A percentile compares a stretch with the other conserved stretches of the same genome.
phyloP scores from a whole-genome alignment of 2,113 vertebrate species.

The Pseudolaguvia tuberculata region DNA sequence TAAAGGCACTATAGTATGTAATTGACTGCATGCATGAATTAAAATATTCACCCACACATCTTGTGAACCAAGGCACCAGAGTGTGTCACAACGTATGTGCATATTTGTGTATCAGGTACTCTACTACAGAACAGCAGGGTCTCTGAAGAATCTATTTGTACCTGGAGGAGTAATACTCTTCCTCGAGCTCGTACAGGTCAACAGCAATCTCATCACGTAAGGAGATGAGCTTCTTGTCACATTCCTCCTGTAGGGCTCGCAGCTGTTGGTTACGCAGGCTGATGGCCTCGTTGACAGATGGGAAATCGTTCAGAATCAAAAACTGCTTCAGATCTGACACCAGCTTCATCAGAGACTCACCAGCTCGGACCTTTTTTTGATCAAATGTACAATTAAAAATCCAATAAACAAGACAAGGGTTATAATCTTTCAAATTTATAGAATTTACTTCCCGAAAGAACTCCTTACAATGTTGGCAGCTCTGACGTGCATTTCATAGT shows the following conservation, averaged over 20 bases:
- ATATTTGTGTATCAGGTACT: not conserved
- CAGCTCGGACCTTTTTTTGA: constrained; percentile 83
- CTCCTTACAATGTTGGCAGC: constrained; percentile 93
- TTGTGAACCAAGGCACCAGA: constrained; percentile 9
- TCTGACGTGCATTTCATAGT: constrained; percentile 97
- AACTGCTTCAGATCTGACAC: constrained; percentile 98
- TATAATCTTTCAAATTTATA: not conserved
- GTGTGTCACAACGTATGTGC: not conserved
- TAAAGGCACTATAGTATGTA: constrained; percentile 24
- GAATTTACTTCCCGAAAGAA: not conserved
- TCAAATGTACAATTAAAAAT: not conserved
- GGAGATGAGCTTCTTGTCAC: constrained; percentile 89
- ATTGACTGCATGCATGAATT: not conserved
- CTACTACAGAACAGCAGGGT: constrained; percentile 36
- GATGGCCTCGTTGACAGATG: constrained; percentile 93
- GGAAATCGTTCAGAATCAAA: constrained; percentile 95
- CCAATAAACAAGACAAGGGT: not conserved
- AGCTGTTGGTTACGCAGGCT: constrained; percentile 93
- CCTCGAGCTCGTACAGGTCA: constrained; percentile 98
- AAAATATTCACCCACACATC: not conserved
- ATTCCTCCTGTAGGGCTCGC: constrained; percentile 85
- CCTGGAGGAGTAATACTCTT: constrained; percentile 99
- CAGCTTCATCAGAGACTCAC: constrained; percentile 95
- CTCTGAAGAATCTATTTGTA: constrained; percentile 81
- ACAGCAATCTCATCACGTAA: constrained; percentile 93